phyloP scores from a whole-genome alignment of 2,888 invertebrate species.

The Toxonevra muliebris region DNA sequence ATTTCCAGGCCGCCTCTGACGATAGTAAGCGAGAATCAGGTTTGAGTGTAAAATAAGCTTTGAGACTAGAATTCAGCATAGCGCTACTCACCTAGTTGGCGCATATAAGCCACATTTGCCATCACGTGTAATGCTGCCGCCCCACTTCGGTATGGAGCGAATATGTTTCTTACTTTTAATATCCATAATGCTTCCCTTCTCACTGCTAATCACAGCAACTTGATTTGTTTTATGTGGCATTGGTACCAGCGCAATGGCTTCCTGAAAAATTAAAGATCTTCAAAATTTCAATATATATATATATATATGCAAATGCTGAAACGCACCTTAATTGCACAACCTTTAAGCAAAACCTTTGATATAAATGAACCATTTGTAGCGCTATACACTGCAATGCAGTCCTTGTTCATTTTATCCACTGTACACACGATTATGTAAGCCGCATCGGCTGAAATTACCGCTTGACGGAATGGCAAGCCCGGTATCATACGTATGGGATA shows the following conservation, averaged over 20 bases:
- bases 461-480: conserved; percentile 76
- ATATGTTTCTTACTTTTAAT: conserved; percentile 87
- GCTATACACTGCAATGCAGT: conserved; percentile 85
- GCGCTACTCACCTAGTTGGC: conserved; percentile 71
- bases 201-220: conserved; percentile 88
- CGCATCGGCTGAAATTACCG: conserved; percentile 84
- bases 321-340: conserved; percentile 69
- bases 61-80: not conserved
- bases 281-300: not conserved
- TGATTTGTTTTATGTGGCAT: conserved; percentile 86
- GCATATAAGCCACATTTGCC: conserved; percentile 93
- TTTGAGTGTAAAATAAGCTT: not conserved
- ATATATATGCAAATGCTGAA: conserved; percentile 32
- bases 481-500: conserved; percentile 79
- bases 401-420: conserved; percentile 82
- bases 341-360: conserved; percentile 66
- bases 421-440: conserved; percentile 80
- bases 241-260: conserved; percentile 79
- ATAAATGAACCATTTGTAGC: conserved; percentile 77
- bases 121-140: conserved; percentile 85
- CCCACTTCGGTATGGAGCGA: conserved; percentile 91
- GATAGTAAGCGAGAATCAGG: conserved; percentile 42
- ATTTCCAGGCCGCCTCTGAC: conserved; percentile 93
- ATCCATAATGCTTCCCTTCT: conserved; percentile 90
- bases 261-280: conserved; percentile 55